phyloP scores from a whole-genome alignment of 2,797 vertebrate species.

The Myotis planiceps region DNA sequence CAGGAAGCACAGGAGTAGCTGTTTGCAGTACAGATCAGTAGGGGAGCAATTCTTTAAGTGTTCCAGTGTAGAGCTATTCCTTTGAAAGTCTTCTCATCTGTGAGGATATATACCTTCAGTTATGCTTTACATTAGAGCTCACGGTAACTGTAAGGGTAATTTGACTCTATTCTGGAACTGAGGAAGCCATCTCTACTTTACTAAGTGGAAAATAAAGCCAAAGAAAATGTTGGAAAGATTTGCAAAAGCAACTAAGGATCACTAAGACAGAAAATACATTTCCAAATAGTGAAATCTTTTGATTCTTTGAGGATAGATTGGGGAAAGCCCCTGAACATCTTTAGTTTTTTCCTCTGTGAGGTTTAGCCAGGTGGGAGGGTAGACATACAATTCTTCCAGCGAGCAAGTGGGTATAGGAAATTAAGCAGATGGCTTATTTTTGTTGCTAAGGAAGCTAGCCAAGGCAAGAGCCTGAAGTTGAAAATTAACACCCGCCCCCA shows the following conservation, averaged over 20 bases:
- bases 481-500: slow-evolving; percentile 40
- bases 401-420: slow-evolving; percentile 55
- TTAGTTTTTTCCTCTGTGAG: background rate
- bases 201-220: slow-evolving; percentile 31
- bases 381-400: background rate
- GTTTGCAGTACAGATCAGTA: background rate
- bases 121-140: background rate
- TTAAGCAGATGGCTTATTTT: slow-evolving; percentile 68
- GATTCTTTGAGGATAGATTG: background rate
- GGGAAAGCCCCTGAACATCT: background rate
- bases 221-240: slow-evolving; percentile 39
- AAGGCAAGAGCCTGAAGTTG: slow-evolving; percentile 49
- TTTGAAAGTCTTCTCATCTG: slow-evolving; percentile 9
- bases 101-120: background rate
- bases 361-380: background rate
- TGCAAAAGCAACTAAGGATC: slow-evolving; percentile 43
- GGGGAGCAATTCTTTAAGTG: background rate
- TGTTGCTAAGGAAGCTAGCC: slow-evolving; percentile 49
- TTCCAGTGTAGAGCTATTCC: background rate
- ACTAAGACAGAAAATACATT: slow-evolving; percentile 60
- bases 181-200: background rate
- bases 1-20: background rate
- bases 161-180: background rate
- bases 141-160: background rate
- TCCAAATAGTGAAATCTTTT: background rate